A percentile compares a stretch with the other conserved stretches of the same genome.
phyloP scores from a whole-genome alignment of 2,113 vertebrate genomes.

The Tyrannus savana region DNA sequence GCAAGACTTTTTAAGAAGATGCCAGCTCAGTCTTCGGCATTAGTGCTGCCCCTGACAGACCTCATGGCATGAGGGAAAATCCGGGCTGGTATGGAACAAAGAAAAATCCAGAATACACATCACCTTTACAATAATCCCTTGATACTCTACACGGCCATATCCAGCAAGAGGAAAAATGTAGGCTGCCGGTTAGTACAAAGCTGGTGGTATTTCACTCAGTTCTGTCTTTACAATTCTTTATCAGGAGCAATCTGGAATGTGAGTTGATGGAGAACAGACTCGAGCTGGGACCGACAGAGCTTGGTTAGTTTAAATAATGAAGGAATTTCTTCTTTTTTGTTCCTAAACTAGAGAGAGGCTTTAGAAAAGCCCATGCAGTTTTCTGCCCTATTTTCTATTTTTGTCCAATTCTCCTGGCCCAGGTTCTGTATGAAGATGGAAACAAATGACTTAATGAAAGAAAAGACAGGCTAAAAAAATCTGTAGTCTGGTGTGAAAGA shows the following conservation, averaged over 20 bases:
- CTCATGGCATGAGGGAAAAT: background rate
- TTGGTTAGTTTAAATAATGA: background rate
- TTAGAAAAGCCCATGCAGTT: background rate
- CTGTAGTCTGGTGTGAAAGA: background rate
- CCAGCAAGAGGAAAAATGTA: background rate
- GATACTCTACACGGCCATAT: background rate
- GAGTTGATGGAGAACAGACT: constrained; percentile 2
- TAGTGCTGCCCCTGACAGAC: background rate
- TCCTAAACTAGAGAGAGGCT: background rate
- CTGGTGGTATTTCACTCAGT: background rate
- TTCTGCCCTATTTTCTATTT: background rate
- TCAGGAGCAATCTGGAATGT: background rate
- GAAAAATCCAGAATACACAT: background rate
- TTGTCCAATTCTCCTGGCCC: background rate
- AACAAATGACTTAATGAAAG: background rate
- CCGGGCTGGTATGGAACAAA: background rate
- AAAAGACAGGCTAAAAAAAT: background rate
- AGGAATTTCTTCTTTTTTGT: background rate
- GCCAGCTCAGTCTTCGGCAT: background rate
- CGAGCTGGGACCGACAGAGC: background rate
- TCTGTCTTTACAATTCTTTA: background rate
- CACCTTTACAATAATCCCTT: background rate
- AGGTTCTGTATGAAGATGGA: background rate
- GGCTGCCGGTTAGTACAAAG: background rate
- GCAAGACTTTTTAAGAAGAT: background rate